Percentiles rank a stretch among this genome's conserved stretches.
phyloP scores from a whole-genome alignment of 1,140 invertebrate genomes.

The Sycobia sp. region DNA sequence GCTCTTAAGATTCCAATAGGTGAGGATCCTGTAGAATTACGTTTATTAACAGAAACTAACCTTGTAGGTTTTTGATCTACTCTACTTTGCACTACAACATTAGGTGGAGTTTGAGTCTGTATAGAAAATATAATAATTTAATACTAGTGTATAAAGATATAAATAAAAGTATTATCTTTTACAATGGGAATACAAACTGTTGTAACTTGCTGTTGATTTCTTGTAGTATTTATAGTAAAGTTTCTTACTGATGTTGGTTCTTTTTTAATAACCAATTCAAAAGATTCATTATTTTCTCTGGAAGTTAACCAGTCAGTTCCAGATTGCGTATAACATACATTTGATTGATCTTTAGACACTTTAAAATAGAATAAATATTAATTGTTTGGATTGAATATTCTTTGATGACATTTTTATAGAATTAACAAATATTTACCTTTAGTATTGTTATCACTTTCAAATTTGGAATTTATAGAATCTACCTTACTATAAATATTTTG shows the following conservation, averaged over 20 bases:
- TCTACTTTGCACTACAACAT: slow-evolving; percentile 18
- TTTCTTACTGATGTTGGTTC: slow-evolving; percentile 16
- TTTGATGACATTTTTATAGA: too few species aligned
- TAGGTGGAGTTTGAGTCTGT: slow-evolving; percentile 17
- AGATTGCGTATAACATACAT: slow-evolving; percentile 15
- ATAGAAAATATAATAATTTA: slow-evolving; percentile 6
- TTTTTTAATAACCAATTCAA: slow-evolving; percentile 15
- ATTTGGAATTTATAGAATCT: slow-evolving; percentile 45
- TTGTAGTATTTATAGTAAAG: slow-evolving; percentile 9
- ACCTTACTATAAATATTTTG: slow-evolving; percentile 43
- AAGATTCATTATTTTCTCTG: slow-evolving; percentile 19
- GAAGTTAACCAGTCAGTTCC: slow-evolving; percentile 6
- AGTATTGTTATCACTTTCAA: slow-evolving; percentile 46
- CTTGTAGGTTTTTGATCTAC: slow-evolving; percentile 9
- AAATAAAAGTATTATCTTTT: neutral
- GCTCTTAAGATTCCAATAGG: slow-evolving; percentile 23
- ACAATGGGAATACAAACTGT: slow-evolving; percentile 6
- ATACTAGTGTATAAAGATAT: neutral
- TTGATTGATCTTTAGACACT: slow-evolving; percentile 12
- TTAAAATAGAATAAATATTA: slow-evolving; percentile 23
- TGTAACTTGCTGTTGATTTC: slow-evolving; percentile 2
- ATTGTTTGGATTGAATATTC: too few species aligned
- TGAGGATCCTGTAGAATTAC: neutral
- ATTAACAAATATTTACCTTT: slow-evolving; percentile 43
- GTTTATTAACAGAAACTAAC: slow-evolving; percentile 19